Conservation (phyloP, 2,888 invertebrate species). For the Lymantria monacha region DNA sequence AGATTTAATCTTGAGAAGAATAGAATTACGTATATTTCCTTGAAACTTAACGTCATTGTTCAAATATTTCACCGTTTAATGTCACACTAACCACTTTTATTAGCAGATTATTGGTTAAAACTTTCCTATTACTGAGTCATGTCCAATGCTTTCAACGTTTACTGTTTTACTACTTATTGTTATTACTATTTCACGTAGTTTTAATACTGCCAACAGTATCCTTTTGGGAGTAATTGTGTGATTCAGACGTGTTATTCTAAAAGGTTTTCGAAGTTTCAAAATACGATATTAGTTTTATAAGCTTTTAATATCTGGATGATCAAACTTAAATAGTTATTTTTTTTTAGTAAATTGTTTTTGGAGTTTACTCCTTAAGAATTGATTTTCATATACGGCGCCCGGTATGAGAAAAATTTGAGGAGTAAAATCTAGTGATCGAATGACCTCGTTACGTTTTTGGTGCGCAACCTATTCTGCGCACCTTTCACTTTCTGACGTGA, state of each 20-base stretch:
- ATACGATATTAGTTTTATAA: no score
- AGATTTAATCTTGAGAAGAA: no score
- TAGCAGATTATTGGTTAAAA: background rate
- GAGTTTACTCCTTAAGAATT: no score
- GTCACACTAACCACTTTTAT: background rate
- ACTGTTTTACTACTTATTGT: background rate
- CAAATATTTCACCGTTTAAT: background rate
- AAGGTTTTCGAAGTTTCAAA: background rate
- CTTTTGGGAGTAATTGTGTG: background rate
- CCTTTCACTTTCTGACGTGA: no score
- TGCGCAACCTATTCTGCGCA: no score
- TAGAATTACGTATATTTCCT: background rate
- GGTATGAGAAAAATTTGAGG: no score
- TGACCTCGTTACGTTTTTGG: no score
- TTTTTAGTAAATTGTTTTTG: no score
- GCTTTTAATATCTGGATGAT: no score
- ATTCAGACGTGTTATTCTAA: background rate
- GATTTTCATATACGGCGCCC: no score
- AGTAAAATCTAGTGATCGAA: no score
- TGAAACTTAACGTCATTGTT: background rate
- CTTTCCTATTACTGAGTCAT: background rate
- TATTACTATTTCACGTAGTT: background rate
- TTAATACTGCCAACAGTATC: background rate
- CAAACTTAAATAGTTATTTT: no score
- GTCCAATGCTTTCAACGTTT: background rate